Evolutionary conservation across 2,888 invertebrate genomes (phyloP).

Genomic region (Drosophila niveifrons): DNA sequence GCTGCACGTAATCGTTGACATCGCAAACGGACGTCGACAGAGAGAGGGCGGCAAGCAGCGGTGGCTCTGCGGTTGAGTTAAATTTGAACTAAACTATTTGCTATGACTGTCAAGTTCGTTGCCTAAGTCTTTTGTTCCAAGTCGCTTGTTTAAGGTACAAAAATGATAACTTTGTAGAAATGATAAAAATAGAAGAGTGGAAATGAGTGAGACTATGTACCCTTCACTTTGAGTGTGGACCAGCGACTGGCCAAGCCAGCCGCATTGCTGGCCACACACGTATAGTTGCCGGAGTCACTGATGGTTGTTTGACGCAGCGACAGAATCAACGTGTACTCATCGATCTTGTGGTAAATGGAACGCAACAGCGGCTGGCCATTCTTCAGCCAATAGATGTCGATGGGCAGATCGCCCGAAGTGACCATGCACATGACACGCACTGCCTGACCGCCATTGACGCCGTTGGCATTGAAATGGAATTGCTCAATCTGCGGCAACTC

Average conservation of each 20-base stretch:
- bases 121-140: background rate
- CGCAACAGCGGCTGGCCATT: slow-evolving; percentile 84
- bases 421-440: slow-evolving; percentile 88
- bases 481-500: slow-evolving; percentile 87
- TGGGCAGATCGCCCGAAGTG: slow-evolving; percentile 92
- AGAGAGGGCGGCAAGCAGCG: slow-evolving; percentile 80
- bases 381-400: slow-evolving; percentile 89
- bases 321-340: slow-evolving; percentile 86
- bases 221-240: slow-evolving; percentile 87
- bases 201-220: slow-evolving; percentile 78
- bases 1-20: slow-evolving; percentile 90
- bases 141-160: slow-evolving; percentile 5
- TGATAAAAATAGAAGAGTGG: background rate
- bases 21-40: slow-evolving; percentile 83
- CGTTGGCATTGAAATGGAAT: slow-evolving; percentile 86
- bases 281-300: slow-evolving; percentile 87
- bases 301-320: slow-evolving; percentile 86
- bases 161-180: slow-evolving; percentile 14
- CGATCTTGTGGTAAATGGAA: slow-evolving; percentile 85
- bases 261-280: slow-evolving; percentile 87
- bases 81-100: background rate
- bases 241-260: slow-evolving; percentile 87
- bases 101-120: background rate
- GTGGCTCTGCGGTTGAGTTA: slow-evolving; percentile 69
- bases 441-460: slow-evolving; percentile 86